Evolutionary conservation across 2,888 invertebrate genomes (phyloP).

Genomic region (Onthophagus sagittarius): DNA sequence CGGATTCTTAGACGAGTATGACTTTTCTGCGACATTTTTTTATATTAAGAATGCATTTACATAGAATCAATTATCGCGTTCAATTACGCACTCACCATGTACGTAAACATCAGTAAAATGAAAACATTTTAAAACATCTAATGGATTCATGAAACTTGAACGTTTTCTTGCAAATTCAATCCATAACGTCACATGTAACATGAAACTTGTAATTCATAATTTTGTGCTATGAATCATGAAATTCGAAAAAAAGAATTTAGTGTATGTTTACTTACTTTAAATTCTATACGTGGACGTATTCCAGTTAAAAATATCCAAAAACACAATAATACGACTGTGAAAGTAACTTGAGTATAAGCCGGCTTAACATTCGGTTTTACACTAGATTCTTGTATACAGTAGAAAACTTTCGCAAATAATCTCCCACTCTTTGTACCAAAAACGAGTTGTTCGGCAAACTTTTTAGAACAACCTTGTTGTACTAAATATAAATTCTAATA

Average conservation of each 20-base stretch:
- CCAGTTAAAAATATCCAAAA: too few species aligned
- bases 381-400: background rate
- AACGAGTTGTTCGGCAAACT: background rate
- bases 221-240: too few species aligned
- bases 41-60: background rate
- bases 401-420: background rate
- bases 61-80: background rate
- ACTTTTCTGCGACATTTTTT: background rate
- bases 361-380: too few species aligned
- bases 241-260: too few species aligned
- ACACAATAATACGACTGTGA: too few species aligned
- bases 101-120: background rate
- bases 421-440: background rate
- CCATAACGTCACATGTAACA: too few species aligned
- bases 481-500: background rate
- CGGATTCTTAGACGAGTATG: background rate
- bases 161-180: too few species aligned
- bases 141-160: too few species aligned
- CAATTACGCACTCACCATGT: background rate
- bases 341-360: too few species aligned
- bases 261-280: too few species aligned
- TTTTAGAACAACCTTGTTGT: background rate
- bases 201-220: too few species aligned
- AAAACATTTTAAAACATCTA: background rate
- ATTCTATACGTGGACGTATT: too few species aligned